Percentiles rank a stretch among this genome's conserved stretches.
These are phyloP conservation scores for Selene dorsalis DNA, from an alignment of 2,797 vertebrate species.

Conservation along the genomic window DNA sequence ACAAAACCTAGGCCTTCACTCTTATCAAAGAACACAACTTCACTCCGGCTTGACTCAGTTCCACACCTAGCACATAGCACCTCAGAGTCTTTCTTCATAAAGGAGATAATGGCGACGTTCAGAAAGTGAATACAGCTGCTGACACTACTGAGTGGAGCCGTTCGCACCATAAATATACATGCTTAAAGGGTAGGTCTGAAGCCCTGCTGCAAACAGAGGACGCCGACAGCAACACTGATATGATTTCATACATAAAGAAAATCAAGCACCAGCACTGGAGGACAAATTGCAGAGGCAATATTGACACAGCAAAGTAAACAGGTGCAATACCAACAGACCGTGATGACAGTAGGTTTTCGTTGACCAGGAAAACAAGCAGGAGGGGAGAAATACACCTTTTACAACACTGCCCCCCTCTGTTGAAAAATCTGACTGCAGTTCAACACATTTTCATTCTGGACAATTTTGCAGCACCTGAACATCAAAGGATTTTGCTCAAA, in stretches of 20 bases:
- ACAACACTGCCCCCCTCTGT: slow-evolving; percentile 80
- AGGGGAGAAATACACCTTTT: slow-evolving; percentile 62
- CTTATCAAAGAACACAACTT: slow-evolving; percentile 39
- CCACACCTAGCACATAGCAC: slow-evolving; percentile 43
- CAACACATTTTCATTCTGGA: slow-evolving; percentile 52
- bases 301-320: slow-evolving; percentile 75
- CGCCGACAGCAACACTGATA: slow-evolving; percentile 25
- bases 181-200: slow-evolving; percentile 44
- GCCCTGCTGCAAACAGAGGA: slow-evolving; percentile 22
- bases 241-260: slow-evolving; percentile 50
- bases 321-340: slow-evolving; percentile 66
- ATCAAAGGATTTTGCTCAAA: slow-evolving; percentile 68
- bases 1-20: slow-evolving; percentile 33
- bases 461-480: slow-evolving; percentile 61
- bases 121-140: slow-evolving; percentile 44
- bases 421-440: slow-evolving; percentile 37
- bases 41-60: slow-evolving; percentile 43
- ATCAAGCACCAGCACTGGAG: slow-evolving; percentile 49
- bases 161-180: slow-evolving; percentile 35
- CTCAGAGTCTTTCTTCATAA: slow-evolving; percentile 35
- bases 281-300: slow-evolving; percentile 61
- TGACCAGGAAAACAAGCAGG: slow-evolving; percentile 5
- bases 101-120: slow-evolving; percentile 41
- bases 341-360: slow-evolving; percentile 53
- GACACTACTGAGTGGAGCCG: slow-evolving; percentile 27